Base-by-base conservation (phyloP, 2,113 vertebrate species). In the Callospermophilus lateralis region DNA sequence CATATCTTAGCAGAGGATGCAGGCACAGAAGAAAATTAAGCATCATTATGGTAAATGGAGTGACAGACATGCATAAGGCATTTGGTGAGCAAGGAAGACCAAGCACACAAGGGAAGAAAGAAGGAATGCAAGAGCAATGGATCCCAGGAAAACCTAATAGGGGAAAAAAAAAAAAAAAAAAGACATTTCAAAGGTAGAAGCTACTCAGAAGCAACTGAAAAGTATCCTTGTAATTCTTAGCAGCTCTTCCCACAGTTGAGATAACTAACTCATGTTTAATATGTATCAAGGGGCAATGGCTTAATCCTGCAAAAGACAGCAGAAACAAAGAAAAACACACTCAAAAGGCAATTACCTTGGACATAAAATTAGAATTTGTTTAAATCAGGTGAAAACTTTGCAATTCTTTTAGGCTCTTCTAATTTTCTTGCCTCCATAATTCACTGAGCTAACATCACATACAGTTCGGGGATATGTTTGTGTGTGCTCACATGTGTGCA, bases 321-420 rank as follows among this genome's bases (percentile, higher is more conserved):
- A 96, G 74, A 96, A 93, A 48, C 84, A 85, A 96, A 95, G 93
- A 93, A 95, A 96, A 95, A 94, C 84, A 97, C 67, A 85, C 68
- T 96, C 24, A 20, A 72, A 94, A 97, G 87, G 95, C 84, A 95
- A 97, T 97, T 98, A 84, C 55, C 87, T 85, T 73, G 65, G 58
- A 93, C 76, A 96, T 97, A 94, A 97, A 95, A 93, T 97, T 96
- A 91, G 93, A 94, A 92, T 72, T 81, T 97, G 92, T 97, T 98
- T 96, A 95, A 96, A 96, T 95, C 84, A 87, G 93, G 73, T 95
- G 55, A 89, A 96, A 89, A 84, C 9, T 90, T 86, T 89, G 78
- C 63, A 76, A 76, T 84, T 93, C 26, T 93, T 93, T 97, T 91
- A 78, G 78, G 55, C 30, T 79, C 96, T 97, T 87, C 93, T 95